A percentile compares a stretch with the other conserved stretches of the same genome.
Conservation (phyloP, 2,113 vertebrate genomes). For the Calidris pygmaea region DNA sequence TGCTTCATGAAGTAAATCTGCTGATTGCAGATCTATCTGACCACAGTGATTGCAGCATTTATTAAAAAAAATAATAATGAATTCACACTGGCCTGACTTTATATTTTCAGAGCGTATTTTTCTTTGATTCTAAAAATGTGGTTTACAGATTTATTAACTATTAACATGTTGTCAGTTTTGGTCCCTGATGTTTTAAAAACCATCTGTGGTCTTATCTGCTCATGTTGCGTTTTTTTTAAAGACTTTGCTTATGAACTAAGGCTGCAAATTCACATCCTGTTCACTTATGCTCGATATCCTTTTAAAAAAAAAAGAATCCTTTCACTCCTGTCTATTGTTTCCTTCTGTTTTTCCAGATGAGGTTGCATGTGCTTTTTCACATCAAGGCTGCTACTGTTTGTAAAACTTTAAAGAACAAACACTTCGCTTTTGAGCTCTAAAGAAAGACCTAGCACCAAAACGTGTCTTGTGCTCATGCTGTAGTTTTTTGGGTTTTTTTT, state of each 20-base stretch:
- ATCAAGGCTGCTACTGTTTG: neutral
- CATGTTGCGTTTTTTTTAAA: neutral
- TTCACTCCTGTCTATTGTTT: conserved; percentile 34
- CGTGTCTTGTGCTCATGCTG: neutral
- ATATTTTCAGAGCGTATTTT: neutral
- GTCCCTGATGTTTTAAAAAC: neutral
- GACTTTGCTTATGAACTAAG: neutral
- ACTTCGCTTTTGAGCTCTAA: neutral
- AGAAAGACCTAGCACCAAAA: neutral
- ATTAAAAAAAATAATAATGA: neutral
- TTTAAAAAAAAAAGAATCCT: neutral
- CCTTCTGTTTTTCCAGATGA: conserved; percentile 16
- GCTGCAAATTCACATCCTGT: conserved; percentile 31
- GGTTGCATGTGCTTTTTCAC: neutral
- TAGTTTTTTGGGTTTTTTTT: neutral
- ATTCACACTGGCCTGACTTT: neutral
- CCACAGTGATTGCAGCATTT: neutral
- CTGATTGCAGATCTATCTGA: neutral
- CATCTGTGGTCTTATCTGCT: neutral
- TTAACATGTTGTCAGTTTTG: neutral
- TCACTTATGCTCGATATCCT: neutral
- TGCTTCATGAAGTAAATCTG: neutral
- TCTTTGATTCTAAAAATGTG: neutral
- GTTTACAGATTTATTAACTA: neutral
- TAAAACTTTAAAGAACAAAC: neutral